These are phyloP conservation scores for Camarhynchus parvulus DNA, from an alignment of 2,113 vertebrate genomes.

Conservation along the genomic window DNA sequence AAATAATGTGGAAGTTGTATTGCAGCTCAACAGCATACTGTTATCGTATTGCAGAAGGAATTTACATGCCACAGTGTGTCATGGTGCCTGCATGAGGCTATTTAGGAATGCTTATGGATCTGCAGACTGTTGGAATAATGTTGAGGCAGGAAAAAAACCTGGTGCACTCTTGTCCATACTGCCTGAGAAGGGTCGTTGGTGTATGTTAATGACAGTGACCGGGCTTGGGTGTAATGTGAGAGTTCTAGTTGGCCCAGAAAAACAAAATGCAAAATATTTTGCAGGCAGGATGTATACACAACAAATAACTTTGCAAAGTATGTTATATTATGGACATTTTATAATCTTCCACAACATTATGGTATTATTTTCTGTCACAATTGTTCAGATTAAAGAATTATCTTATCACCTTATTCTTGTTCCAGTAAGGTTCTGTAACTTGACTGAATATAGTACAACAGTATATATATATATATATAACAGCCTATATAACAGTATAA, in stretches of 20 bases:
- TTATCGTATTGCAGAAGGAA: neutral
- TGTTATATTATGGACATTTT: neutral
- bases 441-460: neutral
- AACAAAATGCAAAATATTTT: neutral
- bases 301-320: neutral
- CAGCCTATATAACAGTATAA: neutral
- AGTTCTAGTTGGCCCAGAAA: neutral
- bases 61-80: neutral
- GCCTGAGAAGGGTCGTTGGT: fast-evolving
- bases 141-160: neutral
- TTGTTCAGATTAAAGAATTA: neutral
- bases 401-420: neutral
- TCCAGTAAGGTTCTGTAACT: neutral
- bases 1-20: neutral
- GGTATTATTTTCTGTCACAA: neutral
- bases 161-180: neutral
- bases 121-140: neutral
- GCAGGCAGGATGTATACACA: neutral
- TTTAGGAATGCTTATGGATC: neutral
- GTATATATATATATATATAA: too few species aligned
- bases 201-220: neutral
- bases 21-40: neutral
- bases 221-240: neutral
- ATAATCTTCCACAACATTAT: neutral
- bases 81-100: neutral